Evolutionary conservation across 1,140 invertebrate species (phyloP).

Genomic region (Capitella teleta): DNA sequence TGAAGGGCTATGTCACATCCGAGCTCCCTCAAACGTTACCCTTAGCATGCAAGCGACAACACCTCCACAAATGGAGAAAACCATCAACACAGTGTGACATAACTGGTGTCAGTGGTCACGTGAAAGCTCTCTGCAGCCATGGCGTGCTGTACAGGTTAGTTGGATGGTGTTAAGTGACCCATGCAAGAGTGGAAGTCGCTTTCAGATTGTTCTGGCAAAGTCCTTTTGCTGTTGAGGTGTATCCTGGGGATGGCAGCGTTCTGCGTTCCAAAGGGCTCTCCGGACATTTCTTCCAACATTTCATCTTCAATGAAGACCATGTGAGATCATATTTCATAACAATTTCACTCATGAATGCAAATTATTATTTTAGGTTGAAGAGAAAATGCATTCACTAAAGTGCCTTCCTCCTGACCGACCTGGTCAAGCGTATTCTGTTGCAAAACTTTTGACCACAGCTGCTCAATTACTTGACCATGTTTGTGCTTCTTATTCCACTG

Average conservation of each 20-base stretch:
- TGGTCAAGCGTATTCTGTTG: no score
- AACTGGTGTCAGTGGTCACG: not conserved
- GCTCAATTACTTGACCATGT: no score
- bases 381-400: no score
- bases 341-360: no score
- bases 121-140: not conserved
- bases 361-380: no score
- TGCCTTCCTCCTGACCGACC: no score
- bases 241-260: slow-evolving; percentile 1
- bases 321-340: no score
- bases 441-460: no score
- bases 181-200: not conserved
- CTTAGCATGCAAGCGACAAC: not conserved
- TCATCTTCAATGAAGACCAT: not conserved
- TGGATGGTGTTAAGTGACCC: not conserved
- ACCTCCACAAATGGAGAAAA: not conserved
- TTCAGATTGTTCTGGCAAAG: not conserved
- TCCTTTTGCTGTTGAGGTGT: slow-evolving; percentile 1
- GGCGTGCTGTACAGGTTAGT: slow-evolving; percentile 3
- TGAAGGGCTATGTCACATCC: no score
- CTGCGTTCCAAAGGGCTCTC: not conserved
- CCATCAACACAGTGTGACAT: not conserved
- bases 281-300: not conserved
- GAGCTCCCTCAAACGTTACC: not conserved
- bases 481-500: no score